Percentiles rank a stretch among this genome's conserved stretches.
phyloP scores from a whole-genome alignment of 2,888 invertebrate species.

The Neria commutata region DNA sequence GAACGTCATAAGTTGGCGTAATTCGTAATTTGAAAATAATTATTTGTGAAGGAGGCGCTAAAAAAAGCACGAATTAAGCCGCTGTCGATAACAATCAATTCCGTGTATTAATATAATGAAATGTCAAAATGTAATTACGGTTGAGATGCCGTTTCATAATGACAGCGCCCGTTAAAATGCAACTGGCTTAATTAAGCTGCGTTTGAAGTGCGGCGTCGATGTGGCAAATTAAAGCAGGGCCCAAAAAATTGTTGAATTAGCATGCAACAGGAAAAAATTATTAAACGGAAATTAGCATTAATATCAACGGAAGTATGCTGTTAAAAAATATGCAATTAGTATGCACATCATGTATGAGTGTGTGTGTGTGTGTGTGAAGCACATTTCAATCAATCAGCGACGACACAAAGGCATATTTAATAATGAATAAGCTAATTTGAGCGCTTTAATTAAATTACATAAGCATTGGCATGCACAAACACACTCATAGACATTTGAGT shows the following conservation, averaged over 20 bases:
- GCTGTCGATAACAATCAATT: conserved; percentile 45
- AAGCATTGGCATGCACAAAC: conserved; percentile 9
- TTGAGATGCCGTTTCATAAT: conserved; percentile 32
- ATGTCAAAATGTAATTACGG: conserved; percentile 52
- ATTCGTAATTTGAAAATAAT: too few relatives aligned
- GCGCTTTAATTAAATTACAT: conserved; percentile 41
- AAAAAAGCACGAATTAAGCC: too few relatives aligned
- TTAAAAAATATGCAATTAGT: conserved; percentile 1
- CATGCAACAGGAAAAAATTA: background rate
- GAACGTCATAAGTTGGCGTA: too few relatives aligned
- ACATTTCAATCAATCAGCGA: conserved; percentile 27
- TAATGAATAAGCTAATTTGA: conserved; percentile 32
- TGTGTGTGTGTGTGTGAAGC: background rate
- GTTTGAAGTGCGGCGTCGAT: conserved; percentile 36
- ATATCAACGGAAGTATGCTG: conserved; percentile 28
- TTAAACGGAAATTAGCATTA: conserved; percentile 33
- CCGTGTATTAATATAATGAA: conserved; percentile 51
- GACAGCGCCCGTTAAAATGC: conserved; percentile 41
- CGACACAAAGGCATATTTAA: conserved; percentile 14
- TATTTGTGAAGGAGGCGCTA: too few relatives aligned
- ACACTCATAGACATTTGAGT: background rate
- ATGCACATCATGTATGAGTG: conserved; percentile 7
- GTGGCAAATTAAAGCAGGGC: conserved; percentile 1
- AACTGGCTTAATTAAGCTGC: conserved; percentile 52
- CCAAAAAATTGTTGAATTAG: conserved; percentile 3